These are phyloP conservation scores for Hipparchia sbordonii DNA, from an alignment of 2,888 invertebrate species.

Conservation along the genomic window DNA sequence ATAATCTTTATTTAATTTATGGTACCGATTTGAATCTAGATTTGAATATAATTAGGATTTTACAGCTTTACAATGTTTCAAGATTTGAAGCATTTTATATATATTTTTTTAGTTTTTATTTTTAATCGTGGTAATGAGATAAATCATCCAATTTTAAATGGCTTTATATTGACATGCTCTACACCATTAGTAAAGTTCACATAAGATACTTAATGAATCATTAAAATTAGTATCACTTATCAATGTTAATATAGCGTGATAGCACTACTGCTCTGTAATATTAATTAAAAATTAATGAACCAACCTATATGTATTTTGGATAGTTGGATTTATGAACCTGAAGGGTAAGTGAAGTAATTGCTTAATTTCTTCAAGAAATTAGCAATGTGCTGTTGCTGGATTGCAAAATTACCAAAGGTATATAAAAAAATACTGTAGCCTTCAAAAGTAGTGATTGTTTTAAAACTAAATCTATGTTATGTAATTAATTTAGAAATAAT, in stretches of 20 bases:
- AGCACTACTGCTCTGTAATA: too few relatives aligned
- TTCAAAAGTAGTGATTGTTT: slow-evolving; percentile 60
- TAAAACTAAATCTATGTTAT: slow-evolving; percentile 33
- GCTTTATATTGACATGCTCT: neutral
- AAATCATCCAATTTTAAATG: neutral
- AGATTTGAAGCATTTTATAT: too few relatives aligned
- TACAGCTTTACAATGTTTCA: too few relatives aligned
- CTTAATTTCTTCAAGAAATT: too few relatives aligned
- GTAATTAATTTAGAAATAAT: slow-evolving; percentile 17
- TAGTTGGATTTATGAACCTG: too few relatives aligned
- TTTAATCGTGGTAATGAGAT: too few relatives aligned
- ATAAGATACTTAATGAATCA: neutral
- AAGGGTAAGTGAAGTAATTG: too few relatives aligned
- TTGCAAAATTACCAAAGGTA: neutral
- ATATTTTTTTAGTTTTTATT: too few relatives aligned
- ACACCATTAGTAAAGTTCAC: neutral
- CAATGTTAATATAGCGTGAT: neutral
- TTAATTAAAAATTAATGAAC: neutral
- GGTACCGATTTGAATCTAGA: too few relatives aligned
- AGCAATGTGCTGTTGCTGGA: neutral
- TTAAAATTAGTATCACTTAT: neutral
- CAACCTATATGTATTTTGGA: neutral
- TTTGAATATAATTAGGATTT: too few relatives aligned
- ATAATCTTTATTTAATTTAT: neutral
- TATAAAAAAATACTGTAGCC: slow-evolving; percentile 50